Conservation (phyloP, 2,113 vertebrate species). For the Myocastor coypus region DNA sequence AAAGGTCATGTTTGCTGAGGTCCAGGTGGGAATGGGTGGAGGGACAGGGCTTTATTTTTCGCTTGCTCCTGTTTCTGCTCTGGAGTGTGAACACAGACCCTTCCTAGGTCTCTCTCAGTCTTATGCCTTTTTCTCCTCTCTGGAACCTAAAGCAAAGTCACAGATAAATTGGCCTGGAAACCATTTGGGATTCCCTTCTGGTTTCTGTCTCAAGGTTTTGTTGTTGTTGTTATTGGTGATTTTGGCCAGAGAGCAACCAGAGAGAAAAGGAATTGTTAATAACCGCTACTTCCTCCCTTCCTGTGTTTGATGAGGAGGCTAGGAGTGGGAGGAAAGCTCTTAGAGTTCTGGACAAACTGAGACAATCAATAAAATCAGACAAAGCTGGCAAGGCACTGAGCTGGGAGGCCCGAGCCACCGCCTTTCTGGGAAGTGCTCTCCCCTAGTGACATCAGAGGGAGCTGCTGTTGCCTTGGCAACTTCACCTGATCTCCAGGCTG, state of each 20-base stretch:
- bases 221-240: too few relatives aligned
- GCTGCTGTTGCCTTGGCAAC: conserved; percentile 66
- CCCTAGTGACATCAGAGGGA: conserved; percentile 25
- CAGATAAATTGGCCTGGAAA: background rate
- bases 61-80: background rate
- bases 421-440: conserved; percentile 14
- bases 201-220: too few relatives aligned
- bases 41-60: background rate
- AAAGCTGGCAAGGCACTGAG: background rate
- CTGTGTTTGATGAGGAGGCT: background rate
- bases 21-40: background rate
- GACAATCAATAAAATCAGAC: background rate
- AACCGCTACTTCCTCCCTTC: background rate
- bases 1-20: background rate
- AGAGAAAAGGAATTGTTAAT: background rate
- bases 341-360: background rate
- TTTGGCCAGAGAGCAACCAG: background rate
- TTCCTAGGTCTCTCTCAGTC: background rate
- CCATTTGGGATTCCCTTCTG: too few relatives aligned
- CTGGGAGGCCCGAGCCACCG: background rate
- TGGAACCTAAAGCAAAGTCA: background rate
- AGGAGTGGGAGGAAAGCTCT: background rate
- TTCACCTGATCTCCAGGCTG: background rate
- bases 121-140: background rate
- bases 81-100: too few relatives aligned